Percentiles rank a stretch among this genome's conserved stretches.
These are phyloP conservation scores for Bergia sp. DNA, from an alignment of 92 coral and sea anemone genomes.

Conservation along the genomic window DNA sequence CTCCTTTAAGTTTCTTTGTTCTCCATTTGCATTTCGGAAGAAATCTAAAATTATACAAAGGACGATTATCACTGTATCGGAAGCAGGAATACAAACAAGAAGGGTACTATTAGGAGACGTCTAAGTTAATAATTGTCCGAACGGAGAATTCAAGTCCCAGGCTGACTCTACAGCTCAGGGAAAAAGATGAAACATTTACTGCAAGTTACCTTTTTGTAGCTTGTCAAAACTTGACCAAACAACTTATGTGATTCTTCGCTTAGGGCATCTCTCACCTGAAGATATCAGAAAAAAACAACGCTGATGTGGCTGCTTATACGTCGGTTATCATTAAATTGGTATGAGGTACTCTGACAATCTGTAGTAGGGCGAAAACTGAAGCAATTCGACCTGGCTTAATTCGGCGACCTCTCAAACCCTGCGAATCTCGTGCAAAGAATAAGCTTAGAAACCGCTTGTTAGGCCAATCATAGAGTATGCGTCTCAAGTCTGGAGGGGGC, in stretches of 20 bases:
- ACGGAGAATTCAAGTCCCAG: not conserved
- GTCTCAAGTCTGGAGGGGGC: no score
- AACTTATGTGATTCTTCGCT: constrained; percentile 42
- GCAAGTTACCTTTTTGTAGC: constrained; percentile 39
- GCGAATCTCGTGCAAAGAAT: no score
- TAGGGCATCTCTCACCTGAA: constrained; percentile 28
- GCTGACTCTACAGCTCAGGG: not conserved
- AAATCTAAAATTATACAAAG: no score
- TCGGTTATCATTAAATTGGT: not conserved
- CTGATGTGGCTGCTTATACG: not conserved
- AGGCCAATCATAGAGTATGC: no score
- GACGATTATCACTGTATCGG: not conserved
- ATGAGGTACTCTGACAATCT: no score
- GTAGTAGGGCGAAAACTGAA: no score
- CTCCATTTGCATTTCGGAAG: not conserved
- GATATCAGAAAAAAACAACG: not conserved
- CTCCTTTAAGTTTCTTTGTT: not conserved
- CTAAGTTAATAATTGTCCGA: not conserved
- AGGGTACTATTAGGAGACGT: not conserved
- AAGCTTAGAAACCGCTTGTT: no score
- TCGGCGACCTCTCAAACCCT: no score
- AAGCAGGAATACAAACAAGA: not conserved
- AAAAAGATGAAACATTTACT: not conserved
- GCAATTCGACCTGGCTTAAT: no score
- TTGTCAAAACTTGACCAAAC: constrained; percentile 35